Evolutionary conservation across 2,113 vertebrate genomes (phyloP).

Genomic region (Sakesphorus luctuosus): DNA sequence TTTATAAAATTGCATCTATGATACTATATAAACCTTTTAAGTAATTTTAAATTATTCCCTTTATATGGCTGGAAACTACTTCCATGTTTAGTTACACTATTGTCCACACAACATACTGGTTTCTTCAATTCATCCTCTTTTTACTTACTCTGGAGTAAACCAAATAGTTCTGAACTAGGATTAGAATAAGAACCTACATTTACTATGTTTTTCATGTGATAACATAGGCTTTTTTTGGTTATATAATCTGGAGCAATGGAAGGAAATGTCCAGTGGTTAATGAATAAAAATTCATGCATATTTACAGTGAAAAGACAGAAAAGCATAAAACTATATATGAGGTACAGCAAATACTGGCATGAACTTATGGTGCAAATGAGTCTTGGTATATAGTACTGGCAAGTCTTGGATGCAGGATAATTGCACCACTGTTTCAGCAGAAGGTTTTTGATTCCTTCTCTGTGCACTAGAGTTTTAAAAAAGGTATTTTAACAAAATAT

Average conservation of each 20-base stretch:
- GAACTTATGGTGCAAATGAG: background rate
- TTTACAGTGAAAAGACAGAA: background rate
- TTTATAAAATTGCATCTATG: background rate
- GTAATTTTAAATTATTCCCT: background rate
- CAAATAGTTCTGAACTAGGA: background rate
- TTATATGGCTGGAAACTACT: background rate
- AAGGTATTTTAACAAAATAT: background rate
- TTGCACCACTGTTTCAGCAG: background rate
- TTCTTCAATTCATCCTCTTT: background rate
- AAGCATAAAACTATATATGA: background rate
- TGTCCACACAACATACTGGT: background rate
- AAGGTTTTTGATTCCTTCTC: background rate
- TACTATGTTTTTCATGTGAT: background rate
- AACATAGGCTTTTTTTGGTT: background rate
- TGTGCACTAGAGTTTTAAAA: background rate
- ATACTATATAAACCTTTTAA: background rate
- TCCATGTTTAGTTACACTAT: background rate
- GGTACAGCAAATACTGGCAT: background rate
- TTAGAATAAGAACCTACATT: background rate
- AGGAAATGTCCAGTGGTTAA: background rate
- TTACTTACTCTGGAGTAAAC: background rate
- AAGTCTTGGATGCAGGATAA: background rate
- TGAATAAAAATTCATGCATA: background rate
- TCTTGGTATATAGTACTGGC: background rate
- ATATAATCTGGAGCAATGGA: background rate